These are phyloP conservation scores for Syndactyla subalaris DNA, from an alignment of 2,797 vertebrate species.

Conservation along the genomic window DNA sequence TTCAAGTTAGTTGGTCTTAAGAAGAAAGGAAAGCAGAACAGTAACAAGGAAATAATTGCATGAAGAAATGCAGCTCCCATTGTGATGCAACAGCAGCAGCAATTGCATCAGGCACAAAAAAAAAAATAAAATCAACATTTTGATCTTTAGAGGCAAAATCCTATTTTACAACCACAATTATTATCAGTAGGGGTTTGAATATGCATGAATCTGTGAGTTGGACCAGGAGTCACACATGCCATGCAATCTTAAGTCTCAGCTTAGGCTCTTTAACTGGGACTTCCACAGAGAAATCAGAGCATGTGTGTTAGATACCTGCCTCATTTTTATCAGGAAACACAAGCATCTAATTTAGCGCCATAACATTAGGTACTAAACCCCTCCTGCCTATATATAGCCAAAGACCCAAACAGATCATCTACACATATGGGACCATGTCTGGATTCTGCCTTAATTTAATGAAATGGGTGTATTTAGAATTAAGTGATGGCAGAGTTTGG, in stretches of 20 bases:
- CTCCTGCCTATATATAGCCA: not conserved
- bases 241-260: not conserved
- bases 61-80: not conserved
- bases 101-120: not conserved
- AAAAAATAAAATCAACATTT: not conserved
- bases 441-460: not conserved
- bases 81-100: not conserved
- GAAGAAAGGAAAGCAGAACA: not conserved
- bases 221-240: not conserved
- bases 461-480: not conserved
- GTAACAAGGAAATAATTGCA: not conserved
- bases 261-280: not conserved
- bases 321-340: not conserved
- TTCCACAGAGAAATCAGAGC: not conserved
- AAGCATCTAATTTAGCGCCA: not conserved
- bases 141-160: not conserved
- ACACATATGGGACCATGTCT: accelerated
- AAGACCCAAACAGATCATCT: not conserved
- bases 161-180: not conserved
- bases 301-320: not conserved
- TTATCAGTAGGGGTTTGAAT: not conserved
- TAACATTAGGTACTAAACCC: not conserved
- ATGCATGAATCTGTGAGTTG: not conserved
- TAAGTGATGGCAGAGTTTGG: not conserved
- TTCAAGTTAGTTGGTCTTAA: not conserved